Conservation (phyloP, 2,113 vertebrate species). For the Prionailurus viverrinus region DNA sequence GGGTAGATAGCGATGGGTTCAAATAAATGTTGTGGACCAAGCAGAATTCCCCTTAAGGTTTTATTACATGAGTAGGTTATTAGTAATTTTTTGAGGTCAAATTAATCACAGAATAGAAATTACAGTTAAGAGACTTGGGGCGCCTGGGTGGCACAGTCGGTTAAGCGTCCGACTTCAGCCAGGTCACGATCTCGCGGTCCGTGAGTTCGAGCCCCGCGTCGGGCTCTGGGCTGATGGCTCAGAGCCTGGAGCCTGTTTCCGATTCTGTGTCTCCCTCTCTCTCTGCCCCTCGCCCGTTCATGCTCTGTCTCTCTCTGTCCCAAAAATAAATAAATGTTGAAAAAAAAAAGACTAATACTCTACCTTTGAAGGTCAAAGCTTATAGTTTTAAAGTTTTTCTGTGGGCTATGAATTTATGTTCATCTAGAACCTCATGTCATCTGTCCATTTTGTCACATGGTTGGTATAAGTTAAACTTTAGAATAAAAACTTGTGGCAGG, state of each 20-base stretch:
- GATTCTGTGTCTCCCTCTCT: too few relatives aligned
- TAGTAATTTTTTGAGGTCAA: not conserved
- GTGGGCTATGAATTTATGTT: not conserved
- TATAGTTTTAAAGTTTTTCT: not conserved
- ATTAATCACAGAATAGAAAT: not conserved
- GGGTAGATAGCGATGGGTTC: not conserved
- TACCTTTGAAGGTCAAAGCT: not conserved
- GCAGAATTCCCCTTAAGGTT: slow-evolving; percentile 19
- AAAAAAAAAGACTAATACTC: not conserved
- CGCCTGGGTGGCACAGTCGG: not conserved
- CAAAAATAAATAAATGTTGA: not conserved
- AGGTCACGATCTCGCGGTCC: too few relatives aligned
- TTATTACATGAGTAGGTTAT: not conserved
- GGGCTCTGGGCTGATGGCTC: not conserved
- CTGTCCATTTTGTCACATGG: not conserved
- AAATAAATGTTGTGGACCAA: not conserved
- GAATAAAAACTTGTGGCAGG: not conserved
- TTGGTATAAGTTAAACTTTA: slow-evolving; percentile 19
- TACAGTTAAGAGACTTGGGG: not conserved
- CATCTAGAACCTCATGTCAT: not conserved
- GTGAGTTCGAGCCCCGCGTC: too few relatives aligned
- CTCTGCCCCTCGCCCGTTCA: not conserved
- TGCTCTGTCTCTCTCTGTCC: not conserved
- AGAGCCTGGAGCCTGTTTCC: too few relatives aligned
- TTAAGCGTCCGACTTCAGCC: not conserved